phyloP scores from a whole-genome alignment of 2,113 vertebrate genomes.

The Micromys minutus region DNA sequence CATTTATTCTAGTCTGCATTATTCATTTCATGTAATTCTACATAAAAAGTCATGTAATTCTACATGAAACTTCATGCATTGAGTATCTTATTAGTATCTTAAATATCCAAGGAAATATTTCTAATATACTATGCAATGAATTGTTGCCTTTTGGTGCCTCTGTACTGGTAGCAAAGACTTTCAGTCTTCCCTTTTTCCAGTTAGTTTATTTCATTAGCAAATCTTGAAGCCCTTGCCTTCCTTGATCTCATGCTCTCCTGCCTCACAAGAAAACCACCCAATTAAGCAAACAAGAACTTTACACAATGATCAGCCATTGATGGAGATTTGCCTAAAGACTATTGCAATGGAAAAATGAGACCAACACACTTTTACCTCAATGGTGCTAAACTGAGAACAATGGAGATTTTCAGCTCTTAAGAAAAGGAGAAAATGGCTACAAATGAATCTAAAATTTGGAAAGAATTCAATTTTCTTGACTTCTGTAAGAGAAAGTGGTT shows the following conservation, averaged over 20 bases:
- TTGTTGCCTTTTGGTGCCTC: rapidly evolving
- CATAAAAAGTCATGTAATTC: not conserved
- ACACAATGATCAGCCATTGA: not conserved
- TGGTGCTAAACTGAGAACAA: not conserved
- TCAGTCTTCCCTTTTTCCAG: not conserved
- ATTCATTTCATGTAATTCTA: not conserved
- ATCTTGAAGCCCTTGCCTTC: not conserved
- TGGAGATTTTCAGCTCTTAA: not conserved
- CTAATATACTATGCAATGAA: not conserved
- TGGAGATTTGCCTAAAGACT: not conserved
- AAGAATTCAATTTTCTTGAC: not conserved
- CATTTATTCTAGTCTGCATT: not conserved
- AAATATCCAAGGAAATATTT: not conserved
- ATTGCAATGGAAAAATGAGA: not conserved
- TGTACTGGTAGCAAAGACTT: not conserved
- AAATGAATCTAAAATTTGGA: no score
- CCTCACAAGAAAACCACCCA: not conserved
- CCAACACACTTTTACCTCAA: not conserved
- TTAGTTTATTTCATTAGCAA: not conserved
- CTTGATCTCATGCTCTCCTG: not conserved
- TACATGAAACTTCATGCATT: not conserved
- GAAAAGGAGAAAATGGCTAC: not conserved
- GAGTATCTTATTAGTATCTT: not conserved
- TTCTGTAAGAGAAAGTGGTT: not conserved
- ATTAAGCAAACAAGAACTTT: not conserved